Base-by-base conservation (phyloP, 1,140 invertebrate species). In the Bombus huntii region DNA sequence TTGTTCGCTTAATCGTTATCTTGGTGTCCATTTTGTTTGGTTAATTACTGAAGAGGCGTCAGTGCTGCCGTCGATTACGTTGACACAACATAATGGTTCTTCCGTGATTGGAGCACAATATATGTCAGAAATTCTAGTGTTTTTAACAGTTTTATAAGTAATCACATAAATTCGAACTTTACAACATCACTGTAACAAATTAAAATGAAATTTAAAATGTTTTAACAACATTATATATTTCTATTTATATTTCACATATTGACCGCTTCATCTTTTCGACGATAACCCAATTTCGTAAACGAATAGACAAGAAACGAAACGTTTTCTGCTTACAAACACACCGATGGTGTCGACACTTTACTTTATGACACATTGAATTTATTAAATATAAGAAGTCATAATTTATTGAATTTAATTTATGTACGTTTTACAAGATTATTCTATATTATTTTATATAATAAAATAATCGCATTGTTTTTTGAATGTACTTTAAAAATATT, bases 1-100 rank as follows among this genome's bases (percentile, higher is more conserved):
- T 88, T 83, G 90, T 93, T 92, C 91, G 90, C 86, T 94, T 92
- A 94, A 94, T 94, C 93, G 94, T 94, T 94, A 94, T 94, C 93
- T 94, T 83, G 93, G 94, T 95, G 94, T 94, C 94, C 94, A 95
- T 95, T 95, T 95, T 95, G 94, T 95, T 95, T 94, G 94, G 94
- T 95, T 95, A 94, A 94, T 95, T 95, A 94, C 91, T 92, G 91
- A 92, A 92, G 91, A 93, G 92, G 91, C 93, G 92, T 93, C 94
- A 92, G 93, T 94, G 94, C 93, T 94, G 94, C 93, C 94, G 94
- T 94, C 92, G 92, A 94, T 94, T 94, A 93, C 93, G 92, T 94
- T 95, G 94, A 95, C 94, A 94, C 94, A 95, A 94, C 93, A 93
- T 91, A 91, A 93, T 89, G 89, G 92, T 89, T 86, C 87, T 88